Base-by-base conservation (phyloP, 2,888 invertebrate genomes). In the Cremastobaeus sp. region DNA sequence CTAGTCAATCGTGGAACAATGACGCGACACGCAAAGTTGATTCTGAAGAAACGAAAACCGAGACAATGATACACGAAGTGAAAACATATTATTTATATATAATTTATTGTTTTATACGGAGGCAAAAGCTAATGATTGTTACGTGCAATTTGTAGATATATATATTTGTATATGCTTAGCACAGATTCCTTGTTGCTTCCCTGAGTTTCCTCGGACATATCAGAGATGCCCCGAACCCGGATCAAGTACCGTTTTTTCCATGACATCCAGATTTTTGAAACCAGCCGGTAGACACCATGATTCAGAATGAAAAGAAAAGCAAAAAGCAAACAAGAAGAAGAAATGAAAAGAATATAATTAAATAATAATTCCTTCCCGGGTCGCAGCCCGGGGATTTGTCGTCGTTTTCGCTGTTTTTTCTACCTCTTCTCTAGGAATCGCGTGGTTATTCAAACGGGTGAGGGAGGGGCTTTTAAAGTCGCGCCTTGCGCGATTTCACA, bases 341-440 rank as follows among this genome's bases (percentile, higher is more conserved):
- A 60, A 12, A 32, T 32, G 47, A 52, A 68, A 39, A 41, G 57
- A 35, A 54, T 37, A 43, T 20, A 48, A 62, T 15, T 47, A 79
- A 82, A 59, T 68, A 68, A 68, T 77, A 79, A 76, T 76, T 79
- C 76, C 74, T 78, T 77, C 76, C 77, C 50, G 76, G 70, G 74
- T 76, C 73, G 73, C 78, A 72, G 69, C 71, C 74, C 78, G 82
- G 79, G 76, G 72, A 78, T 79, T 83, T 80, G 79, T 82, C 83
- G 83, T 83, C 82, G 80, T 84, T 82, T 82, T 82, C 82, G 83
- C 83, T 83, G 83, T 84, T 84, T 83, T 84, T 84, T 83, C 84
- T 84, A 84, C 83, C 83, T 83, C 83, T 82, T 82, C 81, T 83
- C 80, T 83, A 84, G 78, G 77, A 79, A 82, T 82, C 81, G 82